Percentiles rank a stretch among this genome's conserved stretches.
These are phyloP conservation scores for Ptilorrhoa leucosticta DNA, from an alignment of 2,113 vertebrate genomes.

Conservation along the genomic window DNA sequence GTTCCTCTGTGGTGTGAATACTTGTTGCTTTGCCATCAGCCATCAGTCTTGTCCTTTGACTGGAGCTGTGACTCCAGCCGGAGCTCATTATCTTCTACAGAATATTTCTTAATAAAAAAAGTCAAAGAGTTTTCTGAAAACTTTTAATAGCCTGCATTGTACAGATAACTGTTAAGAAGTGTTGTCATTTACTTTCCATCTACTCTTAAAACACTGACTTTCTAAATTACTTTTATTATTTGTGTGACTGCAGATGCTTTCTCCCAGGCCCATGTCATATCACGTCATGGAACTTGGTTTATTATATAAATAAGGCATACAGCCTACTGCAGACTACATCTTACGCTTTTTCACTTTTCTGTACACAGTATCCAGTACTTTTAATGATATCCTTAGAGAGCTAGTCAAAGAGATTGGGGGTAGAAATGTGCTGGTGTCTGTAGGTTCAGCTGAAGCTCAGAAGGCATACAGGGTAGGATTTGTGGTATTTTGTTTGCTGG, in stretches of 20 bases:
- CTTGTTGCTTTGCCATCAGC: not conserved
- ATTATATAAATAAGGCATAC: not conserved
- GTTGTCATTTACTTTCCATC: not conserved
- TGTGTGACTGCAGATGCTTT: not conserved
- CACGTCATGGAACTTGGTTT: not conserved
- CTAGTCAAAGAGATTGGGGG: not conserved
- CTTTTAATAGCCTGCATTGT: not conserved
- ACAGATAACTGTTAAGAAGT: not conserved
- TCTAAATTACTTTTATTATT: not conserved
- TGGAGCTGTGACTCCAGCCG: not conserved
- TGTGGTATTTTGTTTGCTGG: conserved; percentile 4
- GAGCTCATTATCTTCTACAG: not conserved
- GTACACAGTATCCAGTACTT: not conserved
- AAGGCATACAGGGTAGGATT: not conserved
- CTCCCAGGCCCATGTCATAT: not conserved
- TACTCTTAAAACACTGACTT: not conserved
- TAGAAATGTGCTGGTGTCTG: not conserved
- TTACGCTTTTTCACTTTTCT: not conserved
- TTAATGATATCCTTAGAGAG: conserved; percentile 65
- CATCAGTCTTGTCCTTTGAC: not conserved
- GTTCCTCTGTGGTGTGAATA: not conserved
- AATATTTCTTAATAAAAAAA: not conserved
- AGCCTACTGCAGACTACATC: not conserved
- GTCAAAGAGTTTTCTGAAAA: not conserved
- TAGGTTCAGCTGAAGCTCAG: not conserved